These are phyloP conservation scores for Bugula neritina DNA, from an alignment of 2,888 invertebrate genomes.

Conservation along the genomic window DNA sequence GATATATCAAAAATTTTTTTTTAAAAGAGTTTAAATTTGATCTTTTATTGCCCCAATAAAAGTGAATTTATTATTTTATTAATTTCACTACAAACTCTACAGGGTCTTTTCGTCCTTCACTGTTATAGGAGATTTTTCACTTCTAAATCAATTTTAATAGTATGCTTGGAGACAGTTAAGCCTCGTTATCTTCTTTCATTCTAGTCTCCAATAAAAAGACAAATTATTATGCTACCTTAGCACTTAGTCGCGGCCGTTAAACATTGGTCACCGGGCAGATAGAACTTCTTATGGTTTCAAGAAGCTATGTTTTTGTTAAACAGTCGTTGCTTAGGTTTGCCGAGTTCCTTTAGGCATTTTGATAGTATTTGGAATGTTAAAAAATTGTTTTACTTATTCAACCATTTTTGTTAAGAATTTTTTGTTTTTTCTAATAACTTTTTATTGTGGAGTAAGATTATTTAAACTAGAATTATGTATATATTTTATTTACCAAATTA, in stretches of 20 bases:
- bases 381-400: too few species aligned
- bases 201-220: constrained; percentile 67
- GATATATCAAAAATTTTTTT: constrained; percentile 30
- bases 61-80: constrained; percentile 29
- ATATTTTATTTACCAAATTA: background rate
- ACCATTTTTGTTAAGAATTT: constrained; percentile 6
- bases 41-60: constrained; percentile 37
- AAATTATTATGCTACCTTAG: constrained; percentile 42
- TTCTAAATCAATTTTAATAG: constrained; percentile 59
- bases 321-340: constrained; percentile 39
- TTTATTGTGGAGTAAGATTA: background rate
- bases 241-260: constrained; percentile 43
- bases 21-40: constrained; percentile 28
- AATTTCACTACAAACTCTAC: constrained; percentile 64
- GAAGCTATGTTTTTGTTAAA: constrained; percentile 45
- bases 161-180: constrained; percentile 59
- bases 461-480: constrained; percentile 3
- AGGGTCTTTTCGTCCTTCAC: constrained; percentile 74
- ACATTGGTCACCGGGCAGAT: constrained; percentile 40
- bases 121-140: constrained; percentile 64
- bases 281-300: constrained; percentile 34
- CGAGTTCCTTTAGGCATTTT: constrained; percentile 37
- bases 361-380: background rate
- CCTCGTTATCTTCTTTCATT: constrained; percentile 69
- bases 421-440: constrained; percentile 3